phyloP scores from a whole-genome alignment of 92 coral and sea anemone species.

The Umimayanthus chanpuru region DNA sequence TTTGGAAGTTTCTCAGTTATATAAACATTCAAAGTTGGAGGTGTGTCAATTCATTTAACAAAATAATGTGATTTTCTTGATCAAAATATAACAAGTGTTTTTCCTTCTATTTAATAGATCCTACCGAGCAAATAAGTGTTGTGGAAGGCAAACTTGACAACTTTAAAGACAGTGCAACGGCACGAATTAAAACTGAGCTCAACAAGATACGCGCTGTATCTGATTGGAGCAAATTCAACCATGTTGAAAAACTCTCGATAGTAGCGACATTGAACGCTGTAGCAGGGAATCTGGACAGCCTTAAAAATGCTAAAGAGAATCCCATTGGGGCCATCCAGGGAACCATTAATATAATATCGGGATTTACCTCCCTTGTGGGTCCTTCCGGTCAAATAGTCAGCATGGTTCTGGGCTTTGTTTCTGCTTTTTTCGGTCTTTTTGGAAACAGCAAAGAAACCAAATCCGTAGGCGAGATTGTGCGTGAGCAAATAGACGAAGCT shows the following conservation, averaged over 20 bases:
- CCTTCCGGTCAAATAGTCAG: conserved; percentile 35
- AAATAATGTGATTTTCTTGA: too few species aligned
- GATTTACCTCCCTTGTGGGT: conserved; percentile 29
- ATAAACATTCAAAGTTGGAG: too few species aligned
- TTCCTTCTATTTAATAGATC: not conserved
- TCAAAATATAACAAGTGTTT: too few species aligned
- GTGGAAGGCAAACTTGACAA: not conserved
- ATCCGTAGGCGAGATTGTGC: conserved; percentile 22
- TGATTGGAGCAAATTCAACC: not conserved
- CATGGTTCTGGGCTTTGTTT: conserved; percentile 34
- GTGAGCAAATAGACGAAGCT: conserved; percentile 46
- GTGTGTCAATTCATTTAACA: too few species aligned
- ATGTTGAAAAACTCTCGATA: not conserved
- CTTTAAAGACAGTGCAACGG: not conserved
- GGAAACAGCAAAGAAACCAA: not conserved
- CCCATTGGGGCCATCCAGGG: conserved; percentile 26
- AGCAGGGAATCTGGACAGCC: conserved; percentile 28
- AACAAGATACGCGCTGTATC: not conserved
- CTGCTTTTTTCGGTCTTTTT: not conserved
- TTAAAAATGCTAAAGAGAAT: conserved; percentile 39
- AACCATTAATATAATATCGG: conserved; percentile 27
- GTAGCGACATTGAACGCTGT: conserved; percentile 14
- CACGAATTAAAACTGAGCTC: not conserved
- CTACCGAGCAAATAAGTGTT: not conserved
- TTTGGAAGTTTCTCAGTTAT: too few species aligned